Percentiles rank a stretch among this genome's conserved stretches.
Evolutionary conservation across 1,140 invertebrate genomes (phyloP).

Genomic region (Drosophila truncata): DNA sequence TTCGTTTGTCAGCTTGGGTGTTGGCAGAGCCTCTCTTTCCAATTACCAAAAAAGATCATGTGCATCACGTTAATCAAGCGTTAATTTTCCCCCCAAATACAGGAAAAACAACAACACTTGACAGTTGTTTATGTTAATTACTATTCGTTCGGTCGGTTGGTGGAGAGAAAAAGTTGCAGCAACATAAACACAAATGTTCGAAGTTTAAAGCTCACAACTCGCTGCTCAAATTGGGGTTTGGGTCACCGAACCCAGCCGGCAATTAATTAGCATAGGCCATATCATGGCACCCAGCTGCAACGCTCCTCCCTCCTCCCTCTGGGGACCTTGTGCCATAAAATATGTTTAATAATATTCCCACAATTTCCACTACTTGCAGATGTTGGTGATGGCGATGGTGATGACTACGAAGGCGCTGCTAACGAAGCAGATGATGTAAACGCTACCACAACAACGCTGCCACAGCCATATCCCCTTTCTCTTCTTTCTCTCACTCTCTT

Average conservation of each 20-base stretch:
- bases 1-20: too few species aligned
- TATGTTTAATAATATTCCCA: constrained; percentile 52
- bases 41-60: constrained; percentile 61
- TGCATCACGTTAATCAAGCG: constrained; percentile 63
- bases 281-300: constrained; percentile 5
- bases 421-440: constrained; percentile 77
- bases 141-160: too few species aligned
- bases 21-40: not conserved
- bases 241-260: constrained; percentile 63
- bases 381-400: constrained; percentile 31
- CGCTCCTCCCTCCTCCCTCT: not conserved
- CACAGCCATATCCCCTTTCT: constrained; percentile 26
- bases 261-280: constrained; percentile 68
- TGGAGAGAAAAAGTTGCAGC: constrained; percentile 45
- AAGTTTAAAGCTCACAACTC: constrained; percentile 3
- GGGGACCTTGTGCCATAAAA: constrained; percentile 40
- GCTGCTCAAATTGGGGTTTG: constrained; percentile 52
- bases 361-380: constrained; percentile 56
- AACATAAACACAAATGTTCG: constrained; percentile 19
- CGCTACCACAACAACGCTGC: constrained; percentile 16
- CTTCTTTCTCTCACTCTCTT: constrained; percentile 21
- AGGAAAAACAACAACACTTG: constrained; percentile 53
- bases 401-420: constrained; percentile 17
- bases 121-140: constrained; percentile 79
- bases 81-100: constrained; percentile 62